Evolutionary conservation across 2,113 vertebrate species (phyloP).

Genomic region (Trinectes maculatus): DNA sequence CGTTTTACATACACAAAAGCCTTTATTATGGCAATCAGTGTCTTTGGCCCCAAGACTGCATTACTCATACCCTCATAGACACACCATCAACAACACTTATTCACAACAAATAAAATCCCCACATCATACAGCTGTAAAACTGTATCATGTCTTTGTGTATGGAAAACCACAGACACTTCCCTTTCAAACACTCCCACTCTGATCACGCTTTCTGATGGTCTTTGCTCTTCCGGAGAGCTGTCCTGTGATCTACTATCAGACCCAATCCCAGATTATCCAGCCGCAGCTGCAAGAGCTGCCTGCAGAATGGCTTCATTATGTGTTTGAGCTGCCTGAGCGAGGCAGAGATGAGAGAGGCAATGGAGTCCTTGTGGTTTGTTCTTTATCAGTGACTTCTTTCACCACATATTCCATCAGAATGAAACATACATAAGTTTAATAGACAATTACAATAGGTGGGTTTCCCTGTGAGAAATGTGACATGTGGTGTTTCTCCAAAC

Average conservation of each 20-base stretch:
- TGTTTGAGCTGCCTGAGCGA: conserved; percentile 50
- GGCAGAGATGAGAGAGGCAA: conserved; percentile 55
- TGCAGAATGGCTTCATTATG: conserved; percentile 77
- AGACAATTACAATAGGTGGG: background rate
- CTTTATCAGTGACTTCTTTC: conserved; percentile 41
- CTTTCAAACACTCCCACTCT: conserved; percentile 49
- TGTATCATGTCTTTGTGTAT: conserved; percentile 69
- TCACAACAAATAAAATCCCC: conserved; percentile 48
- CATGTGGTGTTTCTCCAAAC: background rate
- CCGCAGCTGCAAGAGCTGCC: conserved; percentile 71
- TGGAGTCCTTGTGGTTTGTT: conserved; percentile 39
- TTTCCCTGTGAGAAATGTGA: background rate
- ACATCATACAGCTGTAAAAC: conserved; percentile 18
- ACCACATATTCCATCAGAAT: conserved; percentile 1
- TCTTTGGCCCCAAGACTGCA: conserved; percentile 37
- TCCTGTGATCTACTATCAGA: conserved; percentile 70
- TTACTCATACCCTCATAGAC: conserved; percentile 51
- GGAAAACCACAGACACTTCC: conserved; percentile 41
- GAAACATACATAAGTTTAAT: conserved; percentile 6
- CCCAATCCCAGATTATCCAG: conserved; percentile 69
- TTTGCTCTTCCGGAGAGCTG: conserved; percentile 57
- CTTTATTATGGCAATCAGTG: conserved; percentile 29
- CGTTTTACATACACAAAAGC: conserved; percentile 4
- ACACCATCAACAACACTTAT: conserved; percentile 43
- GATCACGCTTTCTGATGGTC: conserved; percentile 63